Evolutionary conservation across 2,113 vertebrate species (phyloP).

Genomic region (Alouatta palliata): DNA sequence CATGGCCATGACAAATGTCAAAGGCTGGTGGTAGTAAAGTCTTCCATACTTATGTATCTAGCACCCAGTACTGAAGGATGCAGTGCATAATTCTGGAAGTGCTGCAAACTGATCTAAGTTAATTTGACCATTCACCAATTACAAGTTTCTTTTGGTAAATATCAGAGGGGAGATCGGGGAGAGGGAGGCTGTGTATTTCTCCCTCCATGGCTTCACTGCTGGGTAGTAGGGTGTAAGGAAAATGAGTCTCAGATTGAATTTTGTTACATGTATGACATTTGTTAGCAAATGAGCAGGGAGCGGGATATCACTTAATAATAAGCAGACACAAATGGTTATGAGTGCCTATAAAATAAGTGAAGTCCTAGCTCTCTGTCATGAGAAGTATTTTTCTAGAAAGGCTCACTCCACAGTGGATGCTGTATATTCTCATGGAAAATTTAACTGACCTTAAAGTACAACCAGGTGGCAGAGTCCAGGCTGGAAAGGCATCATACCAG

Average conservation of each 20-base stretch:
- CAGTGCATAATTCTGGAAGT: not conserved
- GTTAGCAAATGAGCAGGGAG: not conserved
- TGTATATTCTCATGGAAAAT: fast-evolving
- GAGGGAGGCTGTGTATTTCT: too few species aligned
- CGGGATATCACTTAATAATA: not conserved
- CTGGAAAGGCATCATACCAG: not conserved
- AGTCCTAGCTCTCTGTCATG: not conserved
- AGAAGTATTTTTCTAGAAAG: not conserved
- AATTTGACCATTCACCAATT: not conserved
- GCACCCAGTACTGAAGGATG: not conserved
- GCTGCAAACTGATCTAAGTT: not conserved
- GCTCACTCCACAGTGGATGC: fast-evolving
- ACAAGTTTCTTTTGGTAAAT: not conserved
- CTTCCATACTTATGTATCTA: not conserved
- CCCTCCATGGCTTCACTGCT: not conserved
- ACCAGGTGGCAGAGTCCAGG: not conserved
- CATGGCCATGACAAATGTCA: fast-evolving
- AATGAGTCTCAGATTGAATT: not conserved
- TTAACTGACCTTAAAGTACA: not conserved
- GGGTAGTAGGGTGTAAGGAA: too few species aligned
- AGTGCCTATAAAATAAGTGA: not conserved
- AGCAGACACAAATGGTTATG: not conserved
- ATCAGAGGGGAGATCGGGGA: not conserved
- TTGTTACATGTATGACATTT: not conserved
- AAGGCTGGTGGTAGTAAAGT: fast-evolving